Evolutionary conservation across 2,113 vertebrate species (phyloP), one percentile per base, ranked within the genome.

Genomic region (Takifugu bimaculatus): DNA sequence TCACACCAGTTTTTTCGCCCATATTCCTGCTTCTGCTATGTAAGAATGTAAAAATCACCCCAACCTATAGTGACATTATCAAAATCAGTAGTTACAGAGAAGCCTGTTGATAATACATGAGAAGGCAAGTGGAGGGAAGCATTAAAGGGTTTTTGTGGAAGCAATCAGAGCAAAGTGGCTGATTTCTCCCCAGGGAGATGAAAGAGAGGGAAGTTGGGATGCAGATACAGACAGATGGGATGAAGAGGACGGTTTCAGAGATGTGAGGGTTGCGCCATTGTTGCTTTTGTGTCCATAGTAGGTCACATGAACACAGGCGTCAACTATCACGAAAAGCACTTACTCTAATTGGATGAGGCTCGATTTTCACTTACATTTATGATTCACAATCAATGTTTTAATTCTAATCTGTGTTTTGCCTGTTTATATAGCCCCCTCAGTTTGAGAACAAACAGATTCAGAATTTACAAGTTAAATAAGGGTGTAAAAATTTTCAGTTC

Each of bases 171-270:
- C 10, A 13, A 7, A 61, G 35, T 20, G 43, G 14, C 13, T 48
- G 45, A 48, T 48, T 48, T n/a, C 45, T 80, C 86, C 76, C 81
- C 39, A 26, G 81, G 72, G 84, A 85, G 59, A 13, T 0, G 12
- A 63, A 52, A 64, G 52, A 57, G 63, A 77, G 60, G 70, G 65
- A 59, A 35, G 54, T 49, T 60, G 57, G 26, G 54, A 39, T 32
- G 60, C 60, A 26, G 63, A 59, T 66, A 56, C 43, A 58, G 63
- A 58, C 78, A 82, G 81, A 85, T 85, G 76, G 83, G 70, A 69
- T 44, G 26, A 51, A 60, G 44, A 63, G 67, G 56, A 71, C 70
- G 60, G 57, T 78, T 66, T 53, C 45, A 63, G 61, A 52, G 28
- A 50, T 13, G 39, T 65, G 43, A 61, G 57, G 9, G 29, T 43